Conservation (phyloP, 2,113 vertebrate species). For the Python bivittatus region DNA sequence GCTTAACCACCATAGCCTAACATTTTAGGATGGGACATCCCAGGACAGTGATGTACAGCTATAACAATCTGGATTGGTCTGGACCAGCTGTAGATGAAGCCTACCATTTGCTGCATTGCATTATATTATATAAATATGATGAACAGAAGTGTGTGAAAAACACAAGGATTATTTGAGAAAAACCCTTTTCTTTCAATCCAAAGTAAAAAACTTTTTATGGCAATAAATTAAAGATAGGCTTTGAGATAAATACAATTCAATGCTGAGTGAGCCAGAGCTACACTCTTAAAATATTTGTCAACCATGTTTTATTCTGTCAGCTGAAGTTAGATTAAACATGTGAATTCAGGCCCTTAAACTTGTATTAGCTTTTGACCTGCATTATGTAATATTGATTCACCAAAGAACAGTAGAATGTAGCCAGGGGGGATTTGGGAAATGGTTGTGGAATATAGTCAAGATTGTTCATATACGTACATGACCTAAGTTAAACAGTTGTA, state of each 20-base stretch:
- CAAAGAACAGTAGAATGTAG: background rate
- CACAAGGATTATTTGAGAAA: background rate
- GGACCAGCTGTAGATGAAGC: background rate
- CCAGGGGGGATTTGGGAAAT: background rate
- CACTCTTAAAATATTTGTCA: background rate
- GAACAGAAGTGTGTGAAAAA: background rate
- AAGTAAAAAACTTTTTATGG: background rate
- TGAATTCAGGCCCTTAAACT: background rate
- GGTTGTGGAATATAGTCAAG: too few relatives aligned
- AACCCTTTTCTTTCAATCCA: background rate
- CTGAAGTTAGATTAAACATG: background rate
- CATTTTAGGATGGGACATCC: background rate
- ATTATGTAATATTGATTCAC: background rate
- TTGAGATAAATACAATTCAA: background rate
- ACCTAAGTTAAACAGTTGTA: background rate
- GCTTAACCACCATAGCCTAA: conserved; percentile 2
- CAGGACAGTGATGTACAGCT: background rate
- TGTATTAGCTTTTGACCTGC: background rate
- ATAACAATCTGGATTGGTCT: background rate
- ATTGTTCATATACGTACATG: background rate
- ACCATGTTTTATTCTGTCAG: background rate
- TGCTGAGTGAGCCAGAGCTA: background rate
- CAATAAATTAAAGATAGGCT: background rate
- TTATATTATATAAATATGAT: background rate
- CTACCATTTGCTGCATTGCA: background rate